phyloP scores from a whole-genome alignment of 2,113 vertebrate species.

The Ophthalmolycus amberensis region DNA sequence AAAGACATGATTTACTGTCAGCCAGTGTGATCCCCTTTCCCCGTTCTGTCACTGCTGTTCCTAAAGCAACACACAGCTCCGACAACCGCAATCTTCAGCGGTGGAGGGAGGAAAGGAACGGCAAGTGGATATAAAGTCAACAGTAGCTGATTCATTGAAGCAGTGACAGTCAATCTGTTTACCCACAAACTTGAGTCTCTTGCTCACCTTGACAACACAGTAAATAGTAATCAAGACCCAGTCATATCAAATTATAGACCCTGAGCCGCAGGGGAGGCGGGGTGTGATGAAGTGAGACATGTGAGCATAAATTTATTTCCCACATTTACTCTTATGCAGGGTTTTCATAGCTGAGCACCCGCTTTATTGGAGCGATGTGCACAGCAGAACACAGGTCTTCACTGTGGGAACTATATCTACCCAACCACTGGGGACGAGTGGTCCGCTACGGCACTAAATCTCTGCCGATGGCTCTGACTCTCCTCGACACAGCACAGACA shows the following conservation, averaged over 20 bases:
- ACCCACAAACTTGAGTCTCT: slow-evolving; percentile 54
- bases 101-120: slow-evolving; percentile 12
- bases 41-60: slow-evolving; percentile 38
- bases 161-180: slow-evolving; percentile 61
- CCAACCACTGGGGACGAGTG: slow-evolving; percentile 27
- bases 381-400: slow-evolving; percentile 26
- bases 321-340: slow-evolving; percentile 34
- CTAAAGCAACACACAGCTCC: slow-evolving; percentile 36
- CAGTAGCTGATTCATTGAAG: slow-evolving; percentile 42
- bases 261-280: slow-evolving; percentile 19
- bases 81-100: slow-evolving; percentile 54
- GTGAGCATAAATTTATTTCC: slow-evolving; percentile 55
- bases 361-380: slow-evolving; percentile 44
- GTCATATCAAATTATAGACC: slow-evolving; percentile 67
- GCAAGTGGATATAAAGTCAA: slow-evolving; percentile 57
- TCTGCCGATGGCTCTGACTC: slow-evolving; percentile 25
- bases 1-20: slow-evolving; percentile 49
- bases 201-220: slow-evolving; percentile 62
- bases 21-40: slow-evolving; percentile 29
- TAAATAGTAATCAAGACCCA: slow-evolving; percentile 71
- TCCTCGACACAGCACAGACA: slow-evolving; percentile 13
- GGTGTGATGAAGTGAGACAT: slow-evolving; percentile 46
- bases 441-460: slow-evolving; percentile 33
- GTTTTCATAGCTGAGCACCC: slow-evolving; percentile 39
- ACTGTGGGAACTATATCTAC: slow-evolving; percentile 7